Base-by-base conservation (phyloP, 2,888 invertebrate species). In the Zootermopsis nevadensis region DNA sequence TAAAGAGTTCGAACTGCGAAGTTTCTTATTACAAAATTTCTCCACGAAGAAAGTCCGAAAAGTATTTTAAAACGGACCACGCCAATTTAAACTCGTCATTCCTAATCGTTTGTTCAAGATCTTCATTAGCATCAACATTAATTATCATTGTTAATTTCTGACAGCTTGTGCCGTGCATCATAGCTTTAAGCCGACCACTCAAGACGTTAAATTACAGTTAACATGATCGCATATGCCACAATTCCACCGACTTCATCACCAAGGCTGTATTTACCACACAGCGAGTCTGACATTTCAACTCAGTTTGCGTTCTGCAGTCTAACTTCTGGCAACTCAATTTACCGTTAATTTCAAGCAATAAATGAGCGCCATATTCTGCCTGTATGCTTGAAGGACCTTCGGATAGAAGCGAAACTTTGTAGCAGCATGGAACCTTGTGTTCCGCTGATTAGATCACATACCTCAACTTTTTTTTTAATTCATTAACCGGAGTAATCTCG, bases 281-380 rank as follows among this genome's bases (percentile, higher is more conserved):
- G 69, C 19, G 69, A 69, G 69, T 33, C 69, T 69, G 69, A 69
- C 31, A 33, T 31, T 22, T 4, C 33, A 30, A 22, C 22, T 8
- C 69, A 69, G 69, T 33, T 69, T 69, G 69, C 33, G 69, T 69
- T 69, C 33, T 69, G 69, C 69, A 33, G 69, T 31, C 77, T 31
- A 77, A 77, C 77, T 77, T 77, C 77, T 77, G 24, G 31, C 55
- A 77, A 77, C 77, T 77, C 77, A 77, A 77, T 77, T 77, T 77
- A 77, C 48, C 55, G 77, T 77, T 77, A 55, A 77, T 77, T 55
- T 77, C 69, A 33, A 22, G 69, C 69, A 33, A 69, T 69, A 69
- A 69, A 69, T 69, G 33, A 31, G 33, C 66, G 69, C 10, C 69
- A 69, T 69, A 33, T 69, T 69, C 33, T 33, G 22, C 33, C 31